Evolutionary conservation across 1,140 invertebrate species (phyloP).

Genomic region (Orius insidiosus): DNA sequence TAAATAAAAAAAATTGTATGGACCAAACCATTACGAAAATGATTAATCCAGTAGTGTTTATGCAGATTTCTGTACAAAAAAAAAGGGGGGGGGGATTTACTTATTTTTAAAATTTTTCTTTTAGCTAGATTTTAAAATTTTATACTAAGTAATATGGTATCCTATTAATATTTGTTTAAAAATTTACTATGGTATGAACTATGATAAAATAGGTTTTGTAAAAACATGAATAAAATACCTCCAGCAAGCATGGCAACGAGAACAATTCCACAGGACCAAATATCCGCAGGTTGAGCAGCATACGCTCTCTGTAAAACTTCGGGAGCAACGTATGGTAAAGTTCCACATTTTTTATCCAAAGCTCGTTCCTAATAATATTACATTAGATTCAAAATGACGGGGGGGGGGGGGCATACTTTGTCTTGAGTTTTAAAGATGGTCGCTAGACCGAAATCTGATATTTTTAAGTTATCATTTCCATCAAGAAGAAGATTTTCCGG

Average conservation of each 20-base stretch:
- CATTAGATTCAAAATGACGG: not conserved
- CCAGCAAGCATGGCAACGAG: slow-evolving; percentile 83
- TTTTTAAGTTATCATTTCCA: slow-evolving; percentile 74
- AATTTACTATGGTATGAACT: no score
- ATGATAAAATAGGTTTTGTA: no score
- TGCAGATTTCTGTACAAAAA: no score
- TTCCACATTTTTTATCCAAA: slow-evolving; percentile 79
- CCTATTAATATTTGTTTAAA: no score
- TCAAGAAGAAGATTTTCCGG: slow-evolving; percentile 90
- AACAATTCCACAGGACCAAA: slow-evolving; percentile 93
- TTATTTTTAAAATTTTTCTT: no score
- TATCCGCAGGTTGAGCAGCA: slow-evolving; percentile 79
- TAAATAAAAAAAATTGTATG: no score
- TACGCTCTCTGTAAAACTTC: slow-evolving; percentile 69
- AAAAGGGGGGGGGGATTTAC: no score
- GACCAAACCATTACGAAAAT: no score
- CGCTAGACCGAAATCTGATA: slow-evolving; percentile 93
- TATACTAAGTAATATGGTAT: no score
- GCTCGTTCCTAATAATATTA: slow-evolving; percentile 35
- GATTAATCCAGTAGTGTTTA: no score
- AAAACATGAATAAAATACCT: slow-evolving; percentile 36
- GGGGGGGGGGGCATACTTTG: no score
- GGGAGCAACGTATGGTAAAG: slow-evolving; percentile 89
- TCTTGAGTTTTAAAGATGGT: slow-evolving; percentile 58
- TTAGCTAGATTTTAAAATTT: no score